Base-by-base conservation (phyloP, 1,140 invertebrate genomes). In the Drosophila pseudoananassae region DNA sequence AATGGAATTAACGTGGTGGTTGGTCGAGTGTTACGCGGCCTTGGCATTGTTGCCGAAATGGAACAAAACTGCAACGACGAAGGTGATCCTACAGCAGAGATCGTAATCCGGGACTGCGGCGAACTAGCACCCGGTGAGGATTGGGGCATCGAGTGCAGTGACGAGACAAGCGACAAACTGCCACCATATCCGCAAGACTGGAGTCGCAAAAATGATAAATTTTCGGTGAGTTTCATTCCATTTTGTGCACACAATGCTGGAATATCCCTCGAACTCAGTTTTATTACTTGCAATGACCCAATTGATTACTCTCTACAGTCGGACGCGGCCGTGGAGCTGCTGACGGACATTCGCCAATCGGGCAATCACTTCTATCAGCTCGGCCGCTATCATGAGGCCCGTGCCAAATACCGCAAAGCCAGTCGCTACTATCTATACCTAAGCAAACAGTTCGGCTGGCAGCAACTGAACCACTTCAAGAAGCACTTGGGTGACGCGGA, bases 1-100 rank as follows among this genome's bases (percentile, higher is more conserved):
- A 96, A 99, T 92, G 95, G 95, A 9, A 96, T 94, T 27, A 98
- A 99, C 92, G 97, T 98, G 1, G 97, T 97, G 25, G 98, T 99
- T 92, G 98, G 98, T 1, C 93, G 93, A 68, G 95, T 98, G 7
- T 78, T 94, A 5, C 95, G 94, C 83, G 97, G 97, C 14, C 91
- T 96, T 47, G 93, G 94, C 9, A 92, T 96, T 4, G 91, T 96
- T 0, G 91, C 91, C 4, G 95, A 96, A 91, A 93, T 97, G 78
- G 94, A 94, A 74, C 91, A 93, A 31, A 92, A 94, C 46, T 90
- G 92, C 14, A 93, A 93, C 36, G 90, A 93, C 25, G 93, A 95
- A 6, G 94, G 94, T 56, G 74, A 74, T 36, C 95, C 95, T 2
- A 75, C 93, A 23, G 85, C 96, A 94, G 93, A 93, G 72, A 94